Evolutionary conservation across 2,797 vertebrate genomes (phyloP).

Genomic region (Apodemus agrarius): DNA sequence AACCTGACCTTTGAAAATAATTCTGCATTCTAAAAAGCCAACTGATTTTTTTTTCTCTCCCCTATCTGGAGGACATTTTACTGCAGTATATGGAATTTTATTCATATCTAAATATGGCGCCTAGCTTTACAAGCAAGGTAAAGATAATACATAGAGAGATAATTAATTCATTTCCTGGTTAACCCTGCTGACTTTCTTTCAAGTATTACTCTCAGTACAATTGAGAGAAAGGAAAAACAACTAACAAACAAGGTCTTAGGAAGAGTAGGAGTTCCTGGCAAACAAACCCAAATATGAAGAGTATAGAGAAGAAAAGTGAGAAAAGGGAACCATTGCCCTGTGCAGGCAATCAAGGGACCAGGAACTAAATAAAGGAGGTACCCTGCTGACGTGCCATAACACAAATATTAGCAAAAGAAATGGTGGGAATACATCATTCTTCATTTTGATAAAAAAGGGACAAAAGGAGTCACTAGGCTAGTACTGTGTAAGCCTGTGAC

Average conservation of each 20-base stretch:
- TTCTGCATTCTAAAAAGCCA: constrained; percentile 37
- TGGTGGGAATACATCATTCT: background rate
- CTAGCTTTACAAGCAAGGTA: background rate
- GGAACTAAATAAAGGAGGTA: background rate
- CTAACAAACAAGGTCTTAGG: background rate
- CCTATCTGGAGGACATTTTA: background rate
- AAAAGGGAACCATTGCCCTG: background rate
- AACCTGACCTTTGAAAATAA: constrained; percentile 47
- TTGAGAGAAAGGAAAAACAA: constrained; percentile 11
- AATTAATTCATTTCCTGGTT: constrained; percentile 8
- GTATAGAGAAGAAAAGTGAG: background rate
- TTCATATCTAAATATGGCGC: background rate
- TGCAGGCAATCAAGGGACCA: background rate
- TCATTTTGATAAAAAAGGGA: background rate
- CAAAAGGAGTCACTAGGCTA: background rate
- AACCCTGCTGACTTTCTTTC: constrained; percentile 1
- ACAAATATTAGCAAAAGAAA: background rate
- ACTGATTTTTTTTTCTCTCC: constrained; percentile 18
- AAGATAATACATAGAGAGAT: background rate
- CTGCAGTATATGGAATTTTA: background rate
- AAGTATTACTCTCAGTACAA: background rate
- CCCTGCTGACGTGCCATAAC: background rate
- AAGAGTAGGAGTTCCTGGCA: background rate
- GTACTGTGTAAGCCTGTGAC: background rate
- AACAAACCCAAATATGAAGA: background rate